Conservation (phyloP, 1,140 invertebrate genomes). For the Sinella curviseta region DNA sequence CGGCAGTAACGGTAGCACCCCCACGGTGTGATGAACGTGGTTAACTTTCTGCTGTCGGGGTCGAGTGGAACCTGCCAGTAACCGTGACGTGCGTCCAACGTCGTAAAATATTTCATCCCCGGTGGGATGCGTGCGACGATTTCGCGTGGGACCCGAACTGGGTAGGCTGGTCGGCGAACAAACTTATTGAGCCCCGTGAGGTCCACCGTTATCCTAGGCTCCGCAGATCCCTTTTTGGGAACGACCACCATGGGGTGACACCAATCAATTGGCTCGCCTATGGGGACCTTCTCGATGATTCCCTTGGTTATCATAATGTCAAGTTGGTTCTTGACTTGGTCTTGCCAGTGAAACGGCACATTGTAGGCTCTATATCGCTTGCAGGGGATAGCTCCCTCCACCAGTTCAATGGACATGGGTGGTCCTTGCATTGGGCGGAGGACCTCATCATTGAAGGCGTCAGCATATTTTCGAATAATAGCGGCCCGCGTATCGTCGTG, state of each 20-base stretch:
- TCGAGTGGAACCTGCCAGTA: conserved; percentile 54
- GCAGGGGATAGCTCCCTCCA: not conserved
- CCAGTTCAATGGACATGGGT: not conserved
- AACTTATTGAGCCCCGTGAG: conserved; percentile 27
- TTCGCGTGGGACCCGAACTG: conserved; percentile 4
- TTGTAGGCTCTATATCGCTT: not conserved
- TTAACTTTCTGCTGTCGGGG: not conserved
- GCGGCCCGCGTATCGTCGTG: not conserved
- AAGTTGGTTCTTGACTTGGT: not conserved
- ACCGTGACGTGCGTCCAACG: not conserved
- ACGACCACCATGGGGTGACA: conserved; percentile 28
- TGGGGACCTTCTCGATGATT: conserved; percentile 51
- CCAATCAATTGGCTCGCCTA: conserved; percentile 49
- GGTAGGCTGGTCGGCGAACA: conserved; percentile 32
- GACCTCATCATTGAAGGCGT: not conserved
- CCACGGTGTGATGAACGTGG: conserved; percentile 44
- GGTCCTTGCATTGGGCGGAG: not conserved
- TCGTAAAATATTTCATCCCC: conserved; percentile 4
- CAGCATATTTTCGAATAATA: not conserved
- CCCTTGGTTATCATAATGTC: conserved; percentile 25
- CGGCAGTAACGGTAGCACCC: conserved; percentile 49
- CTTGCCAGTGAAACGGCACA: not conserved
- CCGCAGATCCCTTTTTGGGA: conserved; percentile 1
- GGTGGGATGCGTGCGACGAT: not conserved
- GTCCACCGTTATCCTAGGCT: conserved; percentile 39